Percentiles rank a stretch among this genome's conserved stretches.
Conservation (phyloP, 2,113 vertebrate genomes). For the Cepphus grylle region DNA sequence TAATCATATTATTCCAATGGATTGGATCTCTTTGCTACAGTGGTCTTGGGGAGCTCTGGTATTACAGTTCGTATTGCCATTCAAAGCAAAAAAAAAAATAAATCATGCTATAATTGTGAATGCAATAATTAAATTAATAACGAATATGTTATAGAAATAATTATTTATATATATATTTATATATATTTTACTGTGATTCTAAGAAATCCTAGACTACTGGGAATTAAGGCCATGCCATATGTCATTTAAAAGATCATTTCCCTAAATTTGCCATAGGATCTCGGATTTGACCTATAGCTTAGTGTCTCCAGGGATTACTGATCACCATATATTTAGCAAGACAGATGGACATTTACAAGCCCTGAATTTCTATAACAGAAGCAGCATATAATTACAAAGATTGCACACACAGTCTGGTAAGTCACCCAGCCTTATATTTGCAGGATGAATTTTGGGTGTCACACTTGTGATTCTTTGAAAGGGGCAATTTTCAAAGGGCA, state of each 20-base stretch:
- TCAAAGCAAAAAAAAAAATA: neutral
- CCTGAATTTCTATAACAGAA: neutral
- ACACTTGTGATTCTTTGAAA: neutral
- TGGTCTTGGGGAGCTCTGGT: neutral
- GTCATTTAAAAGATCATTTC: constrained; percentile 39
- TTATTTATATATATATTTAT: neutral
- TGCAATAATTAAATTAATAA: neutral
- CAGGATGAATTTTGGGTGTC: neutral
- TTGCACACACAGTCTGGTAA: neutral
- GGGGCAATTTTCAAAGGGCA: neutral
- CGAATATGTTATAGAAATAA: neutral
- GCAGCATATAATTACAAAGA: neutral
- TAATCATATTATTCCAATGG: neutral
- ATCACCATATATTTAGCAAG: constrained; percentile 24
- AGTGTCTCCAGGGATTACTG: neutral
- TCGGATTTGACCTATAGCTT: constrained; percentile 1
- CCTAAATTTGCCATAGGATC: constrained; percentile 3
- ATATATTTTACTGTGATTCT: neutral
- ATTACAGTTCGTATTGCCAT: neutral
- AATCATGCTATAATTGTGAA: neutral
- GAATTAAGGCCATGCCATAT: neutral
- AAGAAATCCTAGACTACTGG: neutral
- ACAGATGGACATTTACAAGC: constrained; percentile 24
- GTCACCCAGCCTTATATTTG: neutral
- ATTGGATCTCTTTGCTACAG: neutral